Evolutionary conservation across 2,113 vertebrate species (phyloP).

Genomic region (Barbus barbus): DNA sequence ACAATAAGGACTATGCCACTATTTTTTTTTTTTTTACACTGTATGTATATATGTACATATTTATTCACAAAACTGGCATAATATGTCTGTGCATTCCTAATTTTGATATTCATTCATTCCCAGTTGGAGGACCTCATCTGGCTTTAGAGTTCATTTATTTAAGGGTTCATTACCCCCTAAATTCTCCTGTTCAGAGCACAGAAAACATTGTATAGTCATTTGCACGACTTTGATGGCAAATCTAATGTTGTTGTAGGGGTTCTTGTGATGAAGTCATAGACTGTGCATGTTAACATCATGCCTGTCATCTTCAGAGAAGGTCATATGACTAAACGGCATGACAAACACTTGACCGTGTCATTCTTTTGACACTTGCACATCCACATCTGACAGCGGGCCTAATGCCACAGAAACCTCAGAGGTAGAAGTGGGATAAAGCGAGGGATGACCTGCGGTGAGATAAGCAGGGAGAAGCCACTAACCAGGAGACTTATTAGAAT

Average conservation of each 20-base stretch:
- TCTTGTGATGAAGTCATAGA: background rate
- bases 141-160: constrained; percentile 6
- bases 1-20: no score
- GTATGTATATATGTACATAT: no score
- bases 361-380: constrained; percentile 6
- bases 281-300: constrained; percentile 3
- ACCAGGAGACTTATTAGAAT: background rate
- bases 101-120: background rate
- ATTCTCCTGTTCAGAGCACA: background rate
- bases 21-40: no score
- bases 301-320: constrained; percentile 16
- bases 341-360: constrained; percentile 10
- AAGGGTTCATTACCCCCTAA: constrained; percentile 26
- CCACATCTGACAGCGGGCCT: background rate
- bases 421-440: background rate
- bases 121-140: constrained; percentile 14
- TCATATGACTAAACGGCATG: constrained; percentile 24
- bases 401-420: background rate
- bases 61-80: no score
- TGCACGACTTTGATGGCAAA: background rate
- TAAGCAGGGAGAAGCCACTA: background rate
- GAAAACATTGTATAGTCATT: constrained; percentile 5
- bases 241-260: background rate
- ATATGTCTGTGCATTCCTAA: background rate
- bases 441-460: background rate